Evolutionary conservation across 2,113 vertebrate species (phyloP).

Genomic region (Astur gentilis): DNA sequence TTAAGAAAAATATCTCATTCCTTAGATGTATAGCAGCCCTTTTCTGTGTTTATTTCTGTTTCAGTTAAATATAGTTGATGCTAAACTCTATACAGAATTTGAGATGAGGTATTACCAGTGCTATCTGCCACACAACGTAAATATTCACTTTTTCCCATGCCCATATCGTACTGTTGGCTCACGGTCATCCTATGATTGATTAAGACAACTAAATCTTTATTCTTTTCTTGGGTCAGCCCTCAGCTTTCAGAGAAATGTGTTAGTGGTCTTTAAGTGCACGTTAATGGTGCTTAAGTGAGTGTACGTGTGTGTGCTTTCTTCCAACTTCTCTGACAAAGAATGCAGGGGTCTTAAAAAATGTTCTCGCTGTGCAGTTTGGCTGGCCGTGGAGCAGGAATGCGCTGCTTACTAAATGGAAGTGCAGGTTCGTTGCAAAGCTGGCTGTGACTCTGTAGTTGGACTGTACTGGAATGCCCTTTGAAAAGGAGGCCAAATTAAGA

Average conservation of each 20-base stretch:
- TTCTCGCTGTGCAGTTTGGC: not conserved
- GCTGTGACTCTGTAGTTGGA: not conserved
- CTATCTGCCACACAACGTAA: not conserved
- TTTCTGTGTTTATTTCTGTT: not conserved
- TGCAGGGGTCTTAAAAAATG: not conserved
- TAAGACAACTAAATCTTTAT: not conserved
- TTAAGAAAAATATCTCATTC: not conserved
- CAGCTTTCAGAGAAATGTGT: not conserved
- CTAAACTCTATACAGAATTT: not conserved
- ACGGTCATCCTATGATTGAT: not conserved
- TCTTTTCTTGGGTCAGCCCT: not conserved
- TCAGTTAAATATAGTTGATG: not conserved
- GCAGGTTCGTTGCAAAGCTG: not conserved
- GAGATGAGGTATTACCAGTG: not conserved
- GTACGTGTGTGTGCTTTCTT: not conserved
- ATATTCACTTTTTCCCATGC: not conserved
- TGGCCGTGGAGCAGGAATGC: rapidly evolving
- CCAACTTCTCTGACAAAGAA: not conserved
- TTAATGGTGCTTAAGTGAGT: not conserved
- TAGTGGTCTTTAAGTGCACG: not conserved
- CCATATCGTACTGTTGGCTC: not conserved
- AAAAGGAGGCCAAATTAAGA: not conserved
- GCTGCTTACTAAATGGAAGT: not conserved
- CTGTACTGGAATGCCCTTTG: not conserved
- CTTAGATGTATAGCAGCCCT: not conserved